Evolutionary conservation across 2,113 vertebrate species (phyloP).

Genomic region (Oncorhynchus keta): DNA sequence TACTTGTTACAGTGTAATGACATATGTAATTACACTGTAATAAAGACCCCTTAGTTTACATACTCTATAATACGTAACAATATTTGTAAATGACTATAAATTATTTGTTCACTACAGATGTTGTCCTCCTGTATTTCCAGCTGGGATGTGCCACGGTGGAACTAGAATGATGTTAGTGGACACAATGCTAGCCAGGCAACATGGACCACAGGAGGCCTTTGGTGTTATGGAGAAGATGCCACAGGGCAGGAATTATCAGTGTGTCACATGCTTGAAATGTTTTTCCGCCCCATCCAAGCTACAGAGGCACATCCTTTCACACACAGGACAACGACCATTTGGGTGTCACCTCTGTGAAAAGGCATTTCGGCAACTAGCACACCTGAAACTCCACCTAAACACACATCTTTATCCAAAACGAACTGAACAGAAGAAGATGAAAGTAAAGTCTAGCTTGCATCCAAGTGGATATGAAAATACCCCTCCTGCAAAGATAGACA

Average conservation of each 20-base stretch:
- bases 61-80: too few relatives aligned
- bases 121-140: not conserved
- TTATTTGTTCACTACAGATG: not conserved
- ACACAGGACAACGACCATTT: conserved; percentile 77
- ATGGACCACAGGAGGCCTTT: conserved; percentile 3
- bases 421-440: not conserved
- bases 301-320: conserved; percentile 75
- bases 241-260: conserved; percentile 65
- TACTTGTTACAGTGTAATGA: too few relatives aligned
- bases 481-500: not conserved
- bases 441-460: not conserved
- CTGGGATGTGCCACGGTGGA: not conserved
- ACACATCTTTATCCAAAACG: conserved; percentile 64
- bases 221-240: not conserved
- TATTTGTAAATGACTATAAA: too few relatives aligned
- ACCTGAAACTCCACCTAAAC: conserved; percentile 79
- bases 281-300: conserved; percentile 80
- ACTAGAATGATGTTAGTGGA: not conserved
- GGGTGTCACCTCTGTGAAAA: conserved; percentile 77
- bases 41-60: too few relatives aligned
- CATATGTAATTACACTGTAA: too few relatives aligned
- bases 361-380: conserved; percentile 76
- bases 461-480: not conserved
- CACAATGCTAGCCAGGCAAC: not conserved
- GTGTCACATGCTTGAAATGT: conserved; percentile 78